Evolutionary conservation across 2,113 vertebrate species (phyloP), one percentile per base, ranked within the genome.

Genomic region (Rhinoptilus africanus): DNA sequence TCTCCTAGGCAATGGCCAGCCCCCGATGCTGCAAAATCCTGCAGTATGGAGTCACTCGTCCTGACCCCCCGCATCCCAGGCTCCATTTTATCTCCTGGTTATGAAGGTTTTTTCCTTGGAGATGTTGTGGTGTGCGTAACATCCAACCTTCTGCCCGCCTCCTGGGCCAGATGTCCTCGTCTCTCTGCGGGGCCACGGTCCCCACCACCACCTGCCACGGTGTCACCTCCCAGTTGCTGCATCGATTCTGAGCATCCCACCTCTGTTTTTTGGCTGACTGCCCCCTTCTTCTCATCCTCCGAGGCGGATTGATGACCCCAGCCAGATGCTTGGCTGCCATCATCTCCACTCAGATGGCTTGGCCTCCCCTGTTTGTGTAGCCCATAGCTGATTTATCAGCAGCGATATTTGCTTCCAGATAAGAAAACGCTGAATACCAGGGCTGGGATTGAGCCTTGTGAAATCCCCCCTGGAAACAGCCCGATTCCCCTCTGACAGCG

Each of bases 131-230:
- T 21, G 19, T 37, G 22, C 2, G 0, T 78, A 66, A 14, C 51
- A 69, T 48, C 41, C 60, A 53, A 6, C 14, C 16, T 16, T 69
- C 59, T 56, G 30, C 22, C 12, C 4, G 64, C 26, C 20, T 82
- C 13, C 39, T 0, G 1, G 39, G 16, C 41, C 37, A 41, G 81
- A n/a, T 4, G 0, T 62, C 62, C 1, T 0, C 6, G 1, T 60
- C 24, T 63, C 24, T 51, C 23, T 56, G 28, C 0, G 1, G 34
- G 18, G 4, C 26, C 0, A 0, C 19, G 24, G 16, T 77, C 14
- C 22, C 43, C 39, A 32, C 45, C 62, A n/a, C 14, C 34, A 7
- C 18, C 27, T 67, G 18, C 54, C 19, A 7, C 0, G 0, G 15
- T 60, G 57, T 62, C 35, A 17, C 50, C 10, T 24, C 34, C 30